These are phyloP conservation scores for Drosophila atripex DNA, from an alignment of 2,888 invertebrate genomes.

Conservation along the genomic window DNA sequence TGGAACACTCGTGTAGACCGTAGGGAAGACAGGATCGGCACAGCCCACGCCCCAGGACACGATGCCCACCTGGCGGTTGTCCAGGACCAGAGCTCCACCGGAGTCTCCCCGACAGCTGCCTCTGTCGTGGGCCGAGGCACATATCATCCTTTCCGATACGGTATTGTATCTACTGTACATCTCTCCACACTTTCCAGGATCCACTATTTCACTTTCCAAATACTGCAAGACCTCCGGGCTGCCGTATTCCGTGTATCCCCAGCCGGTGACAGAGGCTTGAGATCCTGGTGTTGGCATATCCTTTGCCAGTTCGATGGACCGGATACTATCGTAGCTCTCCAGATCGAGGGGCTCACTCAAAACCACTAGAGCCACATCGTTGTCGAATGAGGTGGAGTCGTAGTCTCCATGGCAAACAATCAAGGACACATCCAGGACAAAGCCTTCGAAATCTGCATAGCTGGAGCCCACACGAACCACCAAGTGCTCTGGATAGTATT, in stretches of 20 bases:
- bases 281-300: background rate
- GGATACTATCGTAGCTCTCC: background rate
- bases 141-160: conserved; percentile 13
- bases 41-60: conserved; percentile 24
- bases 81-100: conserved; percentile 25
- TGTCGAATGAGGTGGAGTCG: conserved; percentile 2
- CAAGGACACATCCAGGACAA: background rate
- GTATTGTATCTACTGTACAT: background rate
- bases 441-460: background rate
- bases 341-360: background rate
- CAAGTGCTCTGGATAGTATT: background rate
- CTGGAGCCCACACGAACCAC: conserved; percentile 7
- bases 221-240: conserved; percentile 6
- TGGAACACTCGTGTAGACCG: conserved; percentile 25
- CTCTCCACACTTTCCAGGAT: background rate
- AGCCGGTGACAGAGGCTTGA: conserved; percentile 9
- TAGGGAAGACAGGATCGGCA: conserved; percentile 14
- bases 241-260: conserved; percentile 6
- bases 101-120: conserved; percentile 21
- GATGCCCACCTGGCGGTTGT: conserved; percentile 17
- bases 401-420: conserved; percentile 4
- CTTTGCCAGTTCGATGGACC: conserved; percentile 1
- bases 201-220: conserved; percentile 1
- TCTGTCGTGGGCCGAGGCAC: conserved; percentile 5
- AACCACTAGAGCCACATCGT: conserved; percentile 15